Conservation (phyloP, 2,113 vertebrate species). For the Halcyon senegalensis region DNA sequence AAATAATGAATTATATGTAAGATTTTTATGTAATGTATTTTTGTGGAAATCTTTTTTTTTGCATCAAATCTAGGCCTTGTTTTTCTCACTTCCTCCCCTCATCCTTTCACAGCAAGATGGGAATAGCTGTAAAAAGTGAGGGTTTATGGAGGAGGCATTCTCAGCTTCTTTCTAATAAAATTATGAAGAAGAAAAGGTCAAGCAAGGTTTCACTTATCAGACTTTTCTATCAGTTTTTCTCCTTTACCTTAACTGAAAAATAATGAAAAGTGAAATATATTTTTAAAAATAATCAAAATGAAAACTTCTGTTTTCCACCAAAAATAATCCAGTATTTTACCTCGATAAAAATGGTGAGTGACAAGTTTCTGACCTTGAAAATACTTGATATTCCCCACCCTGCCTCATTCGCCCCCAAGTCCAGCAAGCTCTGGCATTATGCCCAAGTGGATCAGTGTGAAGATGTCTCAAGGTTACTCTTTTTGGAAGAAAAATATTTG, state of each 20-base stretch:
- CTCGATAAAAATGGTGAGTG: neutral
- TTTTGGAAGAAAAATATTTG: neutral
- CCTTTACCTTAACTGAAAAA: neutral
- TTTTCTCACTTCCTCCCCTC: constrained; percentile 45
- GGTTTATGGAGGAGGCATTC: constrained; percentile 20
- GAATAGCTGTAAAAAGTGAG: constrained; percentile 3
- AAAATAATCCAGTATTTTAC: neutral
- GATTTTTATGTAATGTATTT: constrained; percentile 34
- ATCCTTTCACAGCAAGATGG: constrained; percentile 1
- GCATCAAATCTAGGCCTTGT: constrained; percentile 25
- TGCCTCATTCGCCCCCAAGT: neutral
- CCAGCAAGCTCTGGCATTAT: neutral
- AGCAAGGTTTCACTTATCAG: neutral
- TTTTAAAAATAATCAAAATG: neutral
- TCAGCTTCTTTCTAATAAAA: constrained; percentile 26
- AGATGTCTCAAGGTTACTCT: neutral
- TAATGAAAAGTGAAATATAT: neutral
- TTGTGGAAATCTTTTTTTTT: constrained; percentile 33
- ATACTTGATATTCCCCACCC: neutral
- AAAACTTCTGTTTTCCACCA: neutral
- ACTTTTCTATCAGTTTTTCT: constrained; percentile 6
- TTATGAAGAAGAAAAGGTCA: constrained; percentile 24
- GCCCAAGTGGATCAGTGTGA: neutral
- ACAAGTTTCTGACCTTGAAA: neutral
- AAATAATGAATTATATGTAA: neutral